These are phyloP conservation scores for Balaeniceps rex DNA, from an alignment of 2,113 vertebrate genomes.

Conservation along the genomic window DNA sequence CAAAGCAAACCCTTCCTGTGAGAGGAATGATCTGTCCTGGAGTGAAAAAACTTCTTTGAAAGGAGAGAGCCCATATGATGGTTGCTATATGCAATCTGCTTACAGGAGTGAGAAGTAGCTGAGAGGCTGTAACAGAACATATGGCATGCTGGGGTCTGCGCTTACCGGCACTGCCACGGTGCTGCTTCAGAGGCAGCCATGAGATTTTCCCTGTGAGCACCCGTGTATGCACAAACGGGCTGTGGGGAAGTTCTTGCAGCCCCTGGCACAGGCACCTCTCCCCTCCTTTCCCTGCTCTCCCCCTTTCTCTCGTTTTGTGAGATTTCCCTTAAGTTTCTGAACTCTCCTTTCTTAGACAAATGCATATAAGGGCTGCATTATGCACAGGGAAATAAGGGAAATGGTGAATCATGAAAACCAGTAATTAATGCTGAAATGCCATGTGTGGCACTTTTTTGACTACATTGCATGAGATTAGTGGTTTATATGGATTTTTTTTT, in stretches of 20 bases:
- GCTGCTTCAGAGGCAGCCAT: background rate
- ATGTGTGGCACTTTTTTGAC: slow-evolving; percentile 15
- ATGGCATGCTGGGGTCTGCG: rapidly evolving
- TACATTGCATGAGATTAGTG: slow-evolving; percentile 49
- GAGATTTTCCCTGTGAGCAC: background rate
- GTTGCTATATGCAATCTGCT: background rate
- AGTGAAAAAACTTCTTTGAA: background rate
- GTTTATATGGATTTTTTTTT: slow-evolving; percentile 47
- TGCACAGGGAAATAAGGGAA: slow-evolving; percentile 23
- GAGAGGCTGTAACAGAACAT: background rate
- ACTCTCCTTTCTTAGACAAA: background rate
- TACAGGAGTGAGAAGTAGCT: background rate
- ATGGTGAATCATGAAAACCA: slow-evolving; percentile 59
- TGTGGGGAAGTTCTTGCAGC: background rate
- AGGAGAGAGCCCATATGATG: background rate
- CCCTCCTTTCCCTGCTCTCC: background rate
- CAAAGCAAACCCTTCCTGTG: background rate
- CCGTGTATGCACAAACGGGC: rapidly evolving
- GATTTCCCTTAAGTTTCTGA: background rate
- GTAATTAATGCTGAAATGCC: slow-evolving; percentile 63
- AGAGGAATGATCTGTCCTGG: background rate
- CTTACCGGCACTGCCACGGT: background rate
- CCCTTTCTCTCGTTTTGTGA: background rate
- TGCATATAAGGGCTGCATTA: slow-evolving; percentile 1
- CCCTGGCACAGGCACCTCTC: rapidly evolving